phyloP scores from a whole-genome alignment of 2,888 invertebrate species.

The Latrodectus hesperus region DNA sequence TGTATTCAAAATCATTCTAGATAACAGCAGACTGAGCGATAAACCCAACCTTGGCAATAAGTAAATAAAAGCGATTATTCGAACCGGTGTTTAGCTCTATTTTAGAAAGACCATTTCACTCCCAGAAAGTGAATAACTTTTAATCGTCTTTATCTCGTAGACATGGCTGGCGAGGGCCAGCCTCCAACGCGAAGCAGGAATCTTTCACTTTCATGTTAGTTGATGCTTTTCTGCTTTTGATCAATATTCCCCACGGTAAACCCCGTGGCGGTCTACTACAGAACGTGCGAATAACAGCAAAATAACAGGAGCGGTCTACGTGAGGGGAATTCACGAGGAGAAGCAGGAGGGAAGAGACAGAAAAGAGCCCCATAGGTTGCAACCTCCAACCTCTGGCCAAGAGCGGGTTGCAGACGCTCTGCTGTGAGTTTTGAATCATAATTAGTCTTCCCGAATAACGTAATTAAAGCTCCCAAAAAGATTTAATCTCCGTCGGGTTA shows the following conservation, averaged over 20 bases:
- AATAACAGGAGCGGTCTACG: conserved; percentile 15
- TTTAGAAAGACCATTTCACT: too few species aligned
- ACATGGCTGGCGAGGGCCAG: not conserved
- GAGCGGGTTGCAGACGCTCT: conserved; percentile 10
- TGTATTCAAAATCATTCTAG: too few species aligned
- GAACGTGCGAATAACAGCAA: conserved; percentile 21
- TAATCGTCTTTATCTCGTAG: too few species aligned
- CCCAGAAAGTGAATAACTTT: too few species aligned
- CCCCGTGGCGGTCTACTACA: not conserved
- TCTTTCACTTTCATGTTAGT: conserved; percentile 1
- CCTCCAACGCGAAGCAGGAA: not conserved
- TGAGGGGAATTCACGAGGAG: conserved; percentile 4
- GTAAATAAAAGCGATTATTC: too few species aligned
- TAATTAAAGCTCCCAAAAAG: conserved; percentile 38
- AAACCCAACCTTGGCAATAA: too few species aligned
- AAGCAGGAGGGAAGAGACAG: not conserved
- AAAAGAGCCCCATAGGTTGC: conserved; percentile 18
- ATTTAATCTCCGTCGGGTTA: conserved; percentile 40
- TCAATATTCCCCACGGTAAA: not conserved
- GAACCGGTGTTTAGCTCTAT: too few species aligned
- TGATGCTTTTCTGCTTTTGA: not conserved
- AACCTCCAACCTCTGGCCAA: conserved; percentile 13
- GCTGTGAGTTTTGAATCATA: conserved; percentile 4
- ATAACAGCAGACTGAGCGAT: too few species aligned
- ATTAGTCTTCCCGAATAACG: conserved; percentile 35